Conservation (phyloP, 2,113 vertebrate species). For the Redunca redunca region DNA sequence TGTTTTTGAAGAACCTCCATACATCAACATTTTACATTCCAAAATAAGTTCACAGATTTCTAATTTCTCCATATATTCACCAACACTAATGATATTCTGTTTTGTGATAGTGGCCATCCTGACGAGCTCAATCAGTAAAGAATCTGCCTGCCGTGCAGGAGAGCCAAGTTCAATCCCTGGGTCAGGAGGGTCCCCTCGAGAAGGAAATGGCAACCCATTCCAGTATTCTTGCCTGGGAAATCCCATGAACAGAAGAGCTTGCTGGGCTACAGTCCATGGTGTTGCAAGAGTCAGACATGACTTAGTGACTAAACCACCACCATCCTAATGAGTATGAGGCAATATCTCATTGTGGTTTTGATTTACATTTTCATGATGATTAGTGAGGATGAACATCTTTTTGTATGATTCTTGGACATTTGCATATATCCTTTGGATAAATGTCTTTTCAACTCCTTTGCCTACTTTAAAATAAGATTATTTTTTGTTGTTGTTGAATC, state of each 20-base stretch:
- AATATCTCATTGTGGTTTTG: neutral
- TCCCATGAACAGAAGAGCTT: neutral
- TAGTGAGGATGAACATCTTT: neutral
- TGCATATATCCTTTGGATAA: neutral
- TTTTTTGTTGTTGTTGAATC: neutral
- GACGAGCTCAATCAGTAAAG: neutral
- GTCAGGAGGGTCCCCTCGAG: neutral
- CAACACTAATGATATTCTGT: neutral
- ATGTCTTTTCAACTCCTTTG: neutral
- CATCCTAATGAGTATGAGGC: neutral
- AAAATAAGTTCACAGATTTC: neutral
- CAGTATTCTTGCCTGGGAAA: neutral
- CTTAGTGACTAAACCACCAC: neutral
- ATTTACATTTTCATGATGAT: neutral
- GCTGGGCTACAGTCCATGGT: neutral
- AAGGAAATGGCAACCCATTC: neutral
- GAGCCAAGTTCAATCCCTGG: neutral
- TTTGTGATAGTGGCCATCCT: neutral
- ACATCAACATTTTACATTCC: neutral
- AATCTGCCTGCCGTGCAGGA: neutral
- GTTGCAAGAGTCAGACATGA: neutral
- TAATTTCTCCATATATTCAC: neutral
- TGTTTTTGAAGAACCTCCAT: neutral
- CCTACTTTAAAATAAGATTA: neutral
- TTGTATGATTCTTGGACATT: neutral